Evolutionary conservation across 2,888 invertebrate genomes (phyloP).

Genomic region (Quadroppia sp.): DNA sequence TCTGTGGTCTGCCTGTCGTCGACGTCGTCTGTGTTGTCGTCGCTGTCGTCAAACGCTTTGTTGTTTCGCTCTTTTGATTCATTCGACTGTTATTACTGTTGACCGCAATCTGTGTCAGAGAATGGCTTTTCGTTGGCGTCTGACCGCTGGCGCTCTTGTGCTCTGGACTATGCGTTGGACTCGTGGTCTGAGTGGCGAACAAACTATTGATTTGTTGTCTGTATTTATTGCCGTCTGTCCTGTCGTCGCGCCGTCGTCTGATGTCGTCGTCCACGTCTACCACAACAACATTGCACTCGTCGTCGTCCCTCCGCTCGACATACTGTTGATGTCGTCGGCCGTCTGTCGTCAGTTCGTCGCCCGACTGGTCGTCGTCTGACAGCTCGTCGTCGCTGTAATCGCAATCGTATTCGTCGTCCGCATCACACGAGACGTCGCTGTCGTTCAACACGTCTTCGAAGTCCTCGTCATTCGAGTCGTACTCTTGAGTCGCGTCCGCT

Average conservation of each 20-base stretch:
- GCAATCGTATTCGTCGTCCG: constrained; percentile 42
- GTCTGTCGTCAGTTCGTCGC: neutral
- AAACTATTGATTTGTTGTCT: neutral
- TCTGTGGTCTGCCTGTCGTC: neutral
- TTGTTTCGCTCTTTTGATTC: neutral
- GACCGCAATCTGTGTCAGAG: constrained; percentile 20
- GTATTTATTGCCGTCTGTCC: neutral
- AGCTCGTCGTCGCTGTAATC: constrained; percentile 46
- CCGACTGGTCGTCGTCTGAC: constrained; percentile 56
- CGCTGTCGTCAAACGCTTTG: neutral
- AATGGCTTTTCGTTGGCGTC: constrained; percentile 34
- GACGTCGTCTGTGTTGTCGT: constrained; percentile 14
- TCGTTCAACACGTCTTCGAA: constrained; percentile 49
- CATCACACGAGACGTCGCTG: constrained; percentile 41
- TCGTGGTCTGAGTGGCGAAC: neutral
- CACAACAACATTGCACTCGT: neutral
- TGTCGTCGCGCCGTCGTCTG: neutral
- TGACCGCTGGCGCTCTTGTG: neutral
- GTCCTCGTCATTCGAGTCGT: constrained; percentile 64
- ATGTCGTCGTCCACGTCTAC: neutral
- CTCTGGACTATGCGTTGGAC: neutral
- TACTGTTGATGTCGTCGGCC: too few relatives aligned
- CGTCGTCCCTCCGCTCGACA: too few relatives aligned
- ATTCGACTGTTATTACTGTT: neutral
- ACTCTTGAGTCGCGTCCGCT: neutral